phyloP scores from a whole-genome alignment of 2,113 vertebrate species.

The Erpornis zantholeuca region DNA sequence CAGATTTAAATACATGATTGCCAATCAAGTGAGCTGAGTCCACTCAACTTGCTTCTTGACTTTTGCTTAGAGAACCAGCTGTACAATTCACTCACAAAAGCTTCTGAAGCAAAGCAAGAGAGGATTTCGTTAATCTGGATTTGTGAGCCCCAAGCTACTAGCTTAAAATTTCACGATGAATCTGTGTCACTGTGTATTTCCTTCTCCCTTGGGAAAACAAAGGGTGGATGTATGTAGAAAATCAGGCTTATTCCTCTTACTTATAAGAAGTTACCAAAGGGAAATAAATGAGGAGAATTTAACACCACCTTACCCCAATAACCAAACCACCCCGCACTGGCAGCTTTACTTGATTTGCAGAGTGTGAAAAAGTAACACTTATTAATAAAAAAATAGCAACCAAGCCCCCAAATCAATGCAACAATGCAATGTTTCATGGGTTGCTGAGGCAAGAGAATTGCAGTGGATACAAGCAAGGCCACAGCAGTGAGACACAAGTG shows the following conservation, averaged over 20 bases:
- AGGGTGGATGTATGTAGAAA: neutral
- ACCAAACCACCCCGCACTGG: neutral
- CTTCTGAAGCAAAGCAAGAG: neutral
- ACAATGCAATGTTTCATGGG: neutral
- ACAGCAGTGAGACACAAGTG: neutral
- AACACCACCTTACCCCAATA: neutral
- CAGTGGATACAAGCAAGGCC: neutral
- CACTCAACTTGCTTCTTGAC: neutral
- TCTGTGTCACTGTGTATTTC: neutral
- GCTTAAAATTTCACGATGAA: constrained; percentile 18
- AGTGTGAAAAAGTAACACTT: neutral
- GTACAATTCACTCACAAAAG: neutral
- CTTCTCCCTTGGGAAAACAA: neutral
- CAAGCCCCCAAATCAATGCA: fast-evolving
- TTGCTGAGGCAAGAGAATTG: neutral
- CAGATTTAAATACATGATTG: neutral
- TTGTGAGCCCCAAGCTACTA: neutral
- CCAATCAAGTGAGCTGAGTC: neutral
- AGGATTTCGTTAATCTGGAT: constrained; percentile 48
- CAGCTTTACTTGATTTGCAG: constrained; percentile 3
- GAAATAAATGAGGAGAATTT: neutral
- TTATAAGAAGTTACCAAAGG: neutral
- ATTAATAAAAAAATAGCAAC: neutral
- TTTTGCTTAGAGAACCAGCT: constrained; percentile 1
- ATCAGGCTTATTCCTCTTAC: neutral